Evolutionary conservation across 2,888 invertebrate species (phyloP).

Genomic region (Mimachlamys varia): DNA sequence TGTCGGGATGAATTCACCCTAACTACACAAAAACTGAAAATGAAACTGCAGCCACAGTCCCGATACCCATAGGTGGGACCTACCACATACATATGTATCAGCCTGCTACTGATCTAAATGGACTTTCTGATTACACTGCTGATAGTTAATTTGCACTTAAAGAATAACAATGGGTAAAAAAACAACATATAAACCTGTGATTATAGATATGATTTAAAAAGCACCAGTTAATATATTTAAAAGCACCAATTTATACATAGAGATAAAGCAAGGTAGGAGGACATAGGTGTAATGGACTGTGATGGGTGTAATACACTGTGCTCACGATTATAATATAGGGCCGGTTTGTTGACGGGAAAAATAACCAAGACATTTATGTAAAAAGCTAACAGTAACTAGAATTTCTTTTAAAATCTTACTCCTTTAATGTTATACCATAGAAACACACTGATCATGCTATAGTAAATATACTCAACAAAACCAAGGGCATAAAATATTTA

Average conservation of each 20-base stretch:
- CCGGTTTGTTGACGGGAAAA: neutral
- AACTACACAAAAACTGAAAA: too few relatives aligned
- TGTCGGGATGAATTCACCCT: too few relatives aligned
- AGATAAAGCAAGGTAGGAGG: neutral
- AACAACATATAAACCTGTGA: neutral
- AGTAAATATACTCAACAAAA: neutral
- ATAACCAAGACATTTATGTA: neutral
- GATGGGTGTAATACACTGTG: neutral
- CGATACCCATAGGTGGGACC: too few relatives aligned
- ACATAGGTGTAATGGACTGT: neutral
- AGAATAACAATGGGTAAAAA: too few relatives aligned
- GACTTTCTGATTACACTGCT: too few relatives aligned
- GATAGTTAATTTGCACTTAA: too few relatives aligned
- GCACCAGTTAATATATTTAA: neutral
- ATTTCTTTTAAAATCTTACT: neutral
- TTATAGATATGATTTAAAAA: neutral
- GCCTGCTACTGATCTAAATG: too few relatives aligned
- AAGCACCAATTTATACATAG: neutral
- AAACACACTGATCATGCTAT: neutral
- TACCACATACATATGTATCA: too few relatives aligned
- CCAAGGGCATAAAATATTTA: neutral
- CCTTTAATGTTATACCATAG: neutral
- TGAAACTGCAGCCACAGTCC: too few relatives aligned
- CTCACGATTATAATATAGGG: neutral
- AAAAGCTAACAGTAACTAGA: neutral